Conservation (phyloP, 2,888 invertebrate species). For the Agrochola circellaris region DNA sequence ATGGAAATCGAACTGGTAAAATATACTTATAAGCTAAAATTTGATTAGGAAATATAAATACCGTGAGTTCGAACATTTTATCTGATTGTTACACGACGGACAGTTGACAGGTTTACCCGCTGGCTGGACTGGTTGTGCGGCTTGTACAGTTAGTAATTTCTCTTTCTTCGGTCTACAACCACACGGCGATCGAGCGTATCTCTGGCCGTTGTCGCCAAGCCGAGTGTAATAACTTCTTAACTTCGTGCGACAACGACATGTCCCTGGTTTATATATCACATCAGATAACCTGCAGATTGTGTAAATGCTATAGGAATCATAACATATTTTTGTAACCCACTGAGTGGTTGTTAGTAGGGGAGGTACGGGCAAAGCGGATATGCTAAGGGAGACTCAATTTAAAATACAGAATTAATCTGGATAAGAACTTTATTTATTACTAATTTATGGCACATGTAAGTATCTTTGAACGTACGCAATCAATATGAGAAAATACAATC, state of each 20-base stretch:
- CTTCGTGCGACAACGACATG: neutral
- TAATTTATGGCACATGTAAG: too few species aligned
- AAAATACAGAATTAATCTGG: too few species aligned
- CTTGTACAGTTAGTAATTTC: neutral
- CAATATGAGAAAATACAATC: too few species aligned
- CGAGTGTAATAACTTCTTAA: neutral
- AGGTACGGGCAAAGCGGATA: too few species aligned
- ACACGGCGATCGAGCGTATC: neutral
- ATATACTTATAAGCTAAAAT: too few species aligned
- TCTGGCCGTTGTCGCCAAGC: neutral
- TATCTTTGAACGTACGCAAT: too few species aligned
- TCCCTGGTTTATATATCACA: too few species aligned
- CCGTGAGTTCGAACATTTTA: neutral
- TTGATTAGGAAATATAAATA: neutral
- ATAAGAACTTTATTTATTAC: too few species aligned
- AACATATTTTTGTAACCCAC: neutral
- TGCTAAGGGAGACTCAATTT: too few species aligned
- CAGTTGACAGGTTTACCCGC: neutral
- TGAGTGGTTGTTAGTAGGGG: neutral
- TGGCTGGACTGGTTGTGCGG: neutral
- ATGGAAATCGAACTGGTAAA: too few species aligned
- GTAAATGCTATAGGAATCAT: neutral
- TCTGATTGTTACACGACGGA: too few species aligned
- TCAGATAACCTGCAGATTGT: neutral
- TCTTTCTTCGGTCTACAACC: neutral